Evolutionary conservation across 1,140 invertebrate genomes (phyloP), one percentile per base, ranked within the genome.

Genomic region (Melitaea cinxia): DNA sequence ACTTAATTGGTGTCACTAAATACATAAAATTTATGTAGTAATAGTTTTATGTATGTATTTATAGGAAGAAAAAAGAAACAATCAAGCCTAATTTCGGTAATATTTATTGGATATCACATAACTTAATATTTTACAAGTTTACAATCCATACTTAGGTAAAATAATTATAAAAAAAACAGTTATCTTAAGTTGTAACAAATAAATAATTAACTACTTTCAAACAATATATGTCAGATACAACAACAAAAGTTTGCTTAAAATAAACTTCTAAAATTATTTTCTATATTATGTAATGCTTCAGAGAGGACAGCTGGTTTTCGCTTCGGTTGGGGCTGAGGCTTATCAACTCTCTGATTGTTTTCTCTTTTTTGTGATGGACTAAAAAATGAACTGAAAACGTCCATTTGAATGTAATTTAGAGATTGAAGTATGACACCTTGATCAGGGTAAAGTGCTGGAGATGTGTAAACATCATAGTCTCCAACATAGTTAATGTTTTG

Each of bases 321-420:
- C 59, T 75, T 83, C 23, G 73, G 62, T 50, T 68, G 65, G 28
- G 30, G 60, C 35, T 35, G 23, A 49, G 72, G 59, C 53, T 72
- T 73, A 24, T 78, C 70, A 42, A 70, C 33, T 23, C 24, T 37
- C 58, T 68, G 39, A 33, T 68, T 60, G 2, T 19, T 64, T 68
- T 82, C 63, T 60, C 63, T 59, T 57, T 64, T 42, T 54, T 61
- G 65, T 59, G 62, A 60, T 52, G 67, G 68, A 42, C 75, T 78
- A 60, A 89, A 89, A 28, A 88, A 60, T 35, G 85, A 86, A 68
- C 81, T 88, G 61, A 91, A 83, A 7, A 80, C 86, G 84, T 91
- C 88, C 88, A 91, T 91, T 74, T 91, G 84, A 62, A 91, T 91
- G 50, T 89, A 89, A 58, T 91, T 91, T 2, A 91, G 74, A 17